Evolutionary conservation across 1,140 invertebrate species (phyloP).

Genomic region (Tachypleus tridentatus): DNA sequence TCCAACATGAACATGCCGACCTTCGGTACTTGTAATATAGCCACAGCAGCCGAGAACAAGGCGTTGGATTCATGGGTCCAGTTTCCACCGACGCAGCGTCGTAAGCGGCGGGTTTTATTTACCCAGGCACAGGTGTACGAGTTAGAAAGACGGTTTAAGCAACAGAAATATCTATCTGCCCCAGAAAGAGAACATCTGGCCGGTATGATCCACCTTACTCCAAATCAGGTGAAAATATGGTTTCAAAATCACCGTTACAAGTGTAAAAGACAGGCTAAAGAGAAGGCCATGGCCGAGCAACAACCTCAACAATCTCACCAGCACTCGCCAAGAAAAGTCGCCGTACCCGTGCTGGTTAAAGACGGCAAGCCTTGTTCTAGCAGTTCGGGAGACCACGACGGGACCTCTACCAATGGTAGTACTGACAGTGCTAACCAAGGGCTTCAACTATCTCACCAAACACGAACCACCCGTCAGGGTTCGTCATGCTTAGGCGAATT

Average conservation of each 20-base stretch:
- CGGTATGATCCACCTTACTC: slow-evolving; percentile 35
- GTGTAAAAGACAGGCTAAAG: slow-evolving; percentile 45
- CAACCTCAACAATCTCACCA: slow-evolving; percentile 13
- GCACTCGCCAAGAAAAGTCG: slow-evolving; percentile 71
- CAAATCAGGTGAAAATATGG: slow-evolving; percentile 94
- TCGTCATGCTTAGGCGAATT: too few relatives aligned
- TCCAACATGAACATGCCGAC: slow-evolving; percentile 20
- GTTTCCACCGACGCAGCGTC: slow-evolving; percentile 30
- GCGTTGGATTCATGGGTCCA: slow-evolving; percentile 9
- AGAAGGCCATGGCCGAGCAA: slow-evolving; percentile 39
- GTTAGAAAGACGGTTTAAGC: slow-evolving; percentile 54
- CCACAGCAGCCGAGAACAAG: slow-evolving; percentile 11
- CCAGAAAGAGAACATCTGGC: slow-evolving; percentile 51
- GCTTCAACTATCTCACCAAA: too few relatives aligned
- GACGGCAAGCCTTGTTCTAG: slow-evolving; percentile 82
- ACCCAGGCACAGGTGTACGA: slow-evolving; percentile 91
- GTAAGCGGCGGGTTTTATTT: slow-evolving; percentile 86
- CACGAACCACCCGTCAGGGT: too few relatives aligned
- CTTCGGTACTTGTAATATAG: slow-evolving; percentile 18
- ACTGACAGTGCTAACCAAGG: too few relatives aligned
- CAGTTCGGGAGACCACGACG: slow-evolving; percentile 19
- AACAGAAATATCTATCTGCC: slow-evolving; percentile 42
- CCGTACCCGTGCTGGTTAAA: slow-evolving; percentile 88
- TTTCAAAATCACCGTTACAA: slow-evolving; percentile 58
- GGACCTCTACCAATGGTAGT: too few relatives aligned